phyloP scores from a whole-genome alignment of 2,797 vertebrate species.

The Eidolon dupreanum region DNA sequence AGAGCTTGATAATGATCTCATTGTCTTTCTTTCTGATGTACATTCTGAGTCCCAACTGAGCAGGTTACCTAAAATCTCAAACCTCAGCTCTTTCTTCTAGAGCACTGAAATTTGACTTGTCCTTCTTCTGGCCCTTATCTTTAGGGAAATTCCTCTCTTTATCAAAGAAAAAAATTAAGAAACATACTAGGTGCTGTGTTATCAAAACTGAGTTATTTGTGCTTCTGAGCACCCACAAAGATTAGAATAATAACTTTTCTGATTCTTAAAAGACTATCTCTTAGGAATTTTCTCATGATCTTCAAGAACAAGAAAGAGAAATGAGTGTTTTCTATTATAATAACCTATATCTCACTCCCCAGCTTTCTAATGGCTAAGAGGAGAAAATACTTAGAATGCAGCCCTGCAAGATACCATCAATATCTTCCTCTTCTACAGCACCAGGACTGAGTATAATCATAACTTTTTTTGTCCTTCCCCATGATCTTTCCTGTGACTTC shows the following conservation, averaged over 20 bases:
- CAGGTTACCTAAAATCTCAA: neutral
- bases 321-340: neutral
- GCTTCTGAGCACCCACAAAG: neutral
- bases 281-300: neutral
- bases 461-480: neutral
- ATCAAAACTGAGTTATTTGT: neutral
- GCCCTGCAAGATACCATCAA: neutral
- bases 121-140: neutral
- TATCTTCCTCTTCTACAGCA: neutral
- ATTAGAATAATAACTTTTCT: neutral
- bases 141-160: neutral
- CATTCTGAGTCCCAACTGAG: neutral
- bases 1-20: neutral
- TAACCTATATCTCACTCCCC: neutral
- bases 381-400: neutral
- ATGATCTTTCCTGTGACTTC: slow-evolving; percentile 26
- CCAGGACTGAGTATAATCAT: neutral
- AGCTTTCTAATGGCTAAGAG: neutral
- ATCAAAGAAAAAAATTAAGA: neutral
- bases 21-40: neutral
- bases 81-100: neutral
- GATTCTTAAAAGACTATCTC: neutral
- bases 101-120: neutral
- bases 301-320: neutral
- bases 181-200: neutral